phyloP scores from a whole-genome alignment of 2,797 vertebrate genomes.

The Eulemur rubriventer region DNA sequence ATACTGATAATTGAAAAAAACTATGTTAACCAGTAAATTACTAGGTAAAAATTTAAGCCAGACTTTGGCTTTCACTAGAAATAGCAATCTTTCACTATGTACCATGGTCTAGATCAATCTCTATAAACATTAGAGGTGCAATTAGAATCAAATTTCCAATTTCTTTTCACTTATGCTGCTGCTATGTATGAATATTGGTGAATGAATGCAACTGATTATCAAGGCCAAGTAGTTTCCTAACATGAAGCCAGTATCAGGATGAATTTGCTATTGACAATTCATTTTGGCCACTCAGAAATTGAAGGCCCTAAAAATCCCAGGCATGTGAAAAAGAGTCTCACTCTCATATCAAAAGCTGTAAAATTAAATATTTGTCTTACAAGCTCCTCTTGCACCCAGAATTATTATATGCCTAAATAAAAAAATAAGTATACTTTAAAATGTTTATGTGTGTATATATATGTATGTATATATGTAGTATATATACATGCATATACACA shows the following conservation, averaged over 20 bases:
- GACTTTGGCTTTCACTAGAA: not conserved
- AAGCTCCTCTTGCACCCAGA: not conserved
- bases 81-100: not conserved
- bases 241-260: not conserved
- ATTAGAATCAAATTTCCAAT: conserved; percentile 12
- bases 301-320: not conserved
- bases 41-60: not conserved
- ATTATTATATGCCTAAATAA: not conserved
- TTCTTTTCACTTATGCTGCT: not conserved
- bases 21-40: not conserved
- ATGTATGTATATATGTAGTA: not conserved
- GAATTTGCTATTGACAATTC: not conserved
- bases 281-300: not conserved
- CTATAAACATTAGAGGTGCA: not conserved
- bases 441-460: not conserved
- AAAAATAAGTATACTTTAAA: not conserved
- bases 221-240: not conserved
- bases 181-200: not conserved
- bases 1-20: not conserved
- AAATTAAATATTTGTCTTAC: not conserved
- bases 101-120: not conserved
- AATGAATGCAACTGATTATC: not conserved
- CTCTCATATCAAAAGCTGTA: not conserved
- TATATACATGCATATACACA: too few species aligned
- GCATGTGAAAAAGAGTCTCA: not conserved